Base-by-base conservation (phyloP, 2,888 invertebrate species). In the Cynaeus angustus region DNA sequence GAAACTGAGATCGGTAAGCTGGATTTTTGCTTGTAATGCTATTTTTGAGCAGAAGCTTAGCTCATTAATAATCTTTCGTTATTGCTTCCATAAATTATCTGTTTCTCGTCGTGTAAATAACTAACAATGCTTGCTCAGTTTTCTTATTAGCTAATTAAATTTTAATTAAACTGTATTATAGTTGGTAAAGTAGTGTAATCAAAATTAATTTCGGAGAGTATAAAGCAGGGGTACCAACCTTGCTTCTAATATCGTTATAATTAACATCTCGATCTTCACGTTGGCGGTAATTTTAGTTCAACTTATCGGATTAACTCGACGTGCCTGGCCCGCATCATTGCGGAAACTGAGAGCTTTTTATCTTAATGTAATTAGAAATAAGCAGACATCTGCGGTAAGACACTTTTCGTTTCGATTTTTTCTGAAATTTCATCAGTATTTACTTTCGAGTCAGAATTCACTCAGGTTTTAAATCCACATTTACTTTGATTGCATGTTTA, bases 241-340 rank as follows among this genome's bases (percentile, higher is more conserved):
- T 33, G 14, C 28, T 45, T 16, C 64, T 65, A 69, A 69, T 65
- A 65, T 69, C 59, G 69, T 52, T 58, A 56, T 65, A 69, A 69
- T 69, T 65, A 69, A 59, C 59, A 69, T 56, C 52, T 52, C 55
- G 52, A 69, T 65, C 58, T 65, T 68, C 45, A 45, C 67, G 41
- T 67, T 52, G 10, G 33, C 26, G 58, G 38, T 38, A 62, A 62
- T 68, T 68, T 64, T 14, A 53, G 45, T 53, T 62, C 45, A 56
- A 61, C 41, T 68, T 56, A 56, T 64, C 56, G 53, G 45, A 41
- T 67, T 61, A 67, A 58, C 56, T 41, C 43, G 14, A 48, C 41
- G n/a, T 33, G 45, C 30, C 14, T 58, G 37, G 58, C 61, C 61
- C 61, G 61, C 48, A 61, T 61, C 28, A 33, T 33, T 7, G 38